Base-by-base conservation (phyloP, 2,797 vertebrate species). In the Tinamus major region DNA sequence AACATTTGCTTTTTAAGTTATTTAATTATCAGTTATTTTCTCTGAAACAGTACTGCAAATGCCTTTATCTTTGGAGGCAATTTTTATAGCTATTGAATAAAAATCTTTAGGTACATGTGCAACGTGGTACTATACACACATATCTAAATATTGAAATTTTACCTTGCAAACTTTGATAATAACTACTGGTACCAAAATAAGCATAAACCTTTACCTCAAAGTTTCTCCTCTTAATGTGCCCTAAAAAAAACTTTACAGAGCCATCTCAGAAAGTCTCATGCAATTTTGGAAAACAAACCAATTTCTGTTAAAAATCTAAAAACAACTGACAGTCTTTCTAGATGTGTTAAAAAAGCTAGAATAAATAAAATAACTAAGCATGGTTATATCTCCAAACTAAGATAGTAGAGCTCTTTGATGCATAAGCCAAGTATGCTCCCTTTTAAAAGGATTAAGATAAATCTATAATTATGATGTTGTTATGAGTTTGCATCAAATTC, bases 31-130 rank as follows among this genome's bases (percentile, higher is more conserved):
- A 76, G 4, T 53, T 76, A 6, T 58, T 79, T 77, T n/a, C 37
- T 74, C 41, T 55, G 37, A 65, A 90, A 72, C 71, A 21, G 17
- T 8, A 58, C 9, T n/a, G 13, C 24, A 67, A 12, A 42, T 77
- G 10, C 17, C 67, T 84, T 11, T 21, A 44, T 46, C 86, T 82
- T 64, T 75, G 10, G 11, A 65, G 9, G 35, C 6, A 55, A 29
- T 62, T 76, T 79, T 48, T 90, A 85, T 10, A 62, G 15, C 5
- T 69, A 10, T n/a, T 64, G 26, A 56, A 65, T 14, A 42, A 35
- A 42, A 12, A 63, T 27, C 8, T 6, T 56, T 26, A 61, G 0
- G 0, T 6, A 62, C 6, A 26, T 5, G 55, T 24, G 70, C 15
- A n/a, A 31, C 42, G 20, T 61, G 7, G 42, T 39, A 49, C 48